Evolutionary conservation across 2,888 invertebrate genomes (phyloP), one percentile per base, ranked within the genome.

Genomic region (Corbicula japonica): DNA sequence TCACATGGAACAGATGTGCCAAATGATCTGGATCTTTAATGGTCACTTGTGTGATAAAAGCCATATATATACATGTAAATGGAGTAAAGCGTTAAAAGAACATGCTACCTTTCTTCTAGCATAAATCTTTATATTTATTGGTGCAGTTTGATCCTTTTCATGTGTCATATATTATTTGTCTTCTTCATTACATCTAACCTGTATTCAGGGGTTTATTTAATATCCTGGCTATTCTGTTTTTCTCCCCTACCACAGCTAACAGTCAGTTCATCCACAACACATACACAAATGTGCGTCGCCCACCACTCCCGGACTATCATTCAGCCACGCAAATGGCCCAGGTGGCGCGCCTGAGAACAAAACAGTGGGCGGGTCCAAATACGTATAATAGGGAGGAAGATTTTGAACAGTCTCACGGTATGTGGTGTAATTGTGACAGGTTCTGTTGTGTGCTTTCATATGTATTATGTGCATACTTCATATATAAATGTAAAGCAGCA

Each of bases 251-350:
- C 72, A 81, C 89, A 89, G 90, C 88, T 70, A 86, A 87, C 85
- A 87, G 87, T 84, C 86, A 89, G 71, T 88, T 84, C 87, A 87
- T 87, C 80, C 88, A 88, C 72, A 87, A 83, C 70, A 86, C 88
- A 77, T 86, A 89, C 83, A 88, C 89, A 72, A 86, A 84, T 56
- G 84, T 83, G 65, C 95, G 96, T 92, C 96, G 96, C 91, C 97
- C 96, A 71, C 97, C 97, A 48, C 86, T 91, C 52, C 92, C 92
- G 56, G 96, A 97, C 66, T 97, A 97, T 95, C 96, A 96, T 91
- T 95, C 97, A 86, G 97, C 97, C 63, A 97, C 97, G 69, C 97
- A 97, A 93, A 96, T 97, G 95, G 97, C 97, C 28, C 89, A 90
- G 66, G 74, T 89, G 38, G 88, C 90, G 28, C 95, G 97, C 80